A percentile compares a stretch with the other conserved stretches of the same genome.
Conservation (phyloP, 2,113 vertebrate genomes). For the Stictonetta naevosa region DNA sequence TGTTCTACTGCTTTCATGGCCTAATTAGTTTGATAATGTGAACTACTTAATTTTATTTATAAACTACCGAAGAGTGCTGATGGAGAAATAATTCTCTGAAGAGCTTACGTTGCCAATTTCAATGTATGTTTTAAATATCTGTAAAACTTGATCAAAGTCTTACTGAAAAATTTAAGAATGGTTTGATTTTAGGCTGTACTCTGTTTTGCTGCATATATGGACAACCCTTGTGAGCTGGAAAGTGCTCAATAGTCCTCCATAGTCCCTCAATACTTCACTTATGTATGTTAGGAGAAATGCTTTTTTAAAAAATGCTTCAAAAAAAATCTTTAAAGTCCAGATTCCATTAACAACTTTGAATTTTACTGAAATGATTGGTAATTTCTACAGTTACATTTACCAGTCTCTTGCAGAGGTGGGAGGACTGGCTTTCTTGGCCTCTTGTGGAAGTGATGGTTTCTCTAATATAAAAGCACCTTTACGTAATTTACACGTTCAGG, state of each 20-base stretch:
- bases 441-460: neutral
- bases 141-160: neutral
- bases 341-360: neutral
- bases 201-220: neutral
- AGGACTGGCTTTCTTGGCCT: neutral
- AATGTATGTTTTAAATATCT: neutral
- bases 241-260: neutral
- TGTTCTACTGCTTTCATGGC: conserved; percentile 12
- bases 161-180: neutral
- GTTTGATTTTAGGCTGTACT: neutral
- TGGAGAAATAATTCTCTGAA: conserved; percentile 3
- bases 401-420: neutral
- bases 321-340: neutral
- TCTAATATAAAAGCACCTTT: neutral
- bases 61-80: conserved; percentile 17
- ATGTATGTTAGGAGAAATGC: neutral
- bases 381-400: neutral
- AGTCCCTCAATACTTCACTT: neutral
- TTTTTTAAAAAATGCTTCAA: neutral
- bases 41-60: conserved; percentile 52
- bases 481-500: neutral
- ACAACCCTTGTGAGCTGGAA: neutral
- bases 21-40: conserved; percentile 26
- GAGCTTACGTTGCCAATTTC: neutral
- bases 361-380: neutral